Evolutionary conservation across 2,797 vertebrate species (phyloP).

Genomic region (Trachurus trachurus): DNA sequence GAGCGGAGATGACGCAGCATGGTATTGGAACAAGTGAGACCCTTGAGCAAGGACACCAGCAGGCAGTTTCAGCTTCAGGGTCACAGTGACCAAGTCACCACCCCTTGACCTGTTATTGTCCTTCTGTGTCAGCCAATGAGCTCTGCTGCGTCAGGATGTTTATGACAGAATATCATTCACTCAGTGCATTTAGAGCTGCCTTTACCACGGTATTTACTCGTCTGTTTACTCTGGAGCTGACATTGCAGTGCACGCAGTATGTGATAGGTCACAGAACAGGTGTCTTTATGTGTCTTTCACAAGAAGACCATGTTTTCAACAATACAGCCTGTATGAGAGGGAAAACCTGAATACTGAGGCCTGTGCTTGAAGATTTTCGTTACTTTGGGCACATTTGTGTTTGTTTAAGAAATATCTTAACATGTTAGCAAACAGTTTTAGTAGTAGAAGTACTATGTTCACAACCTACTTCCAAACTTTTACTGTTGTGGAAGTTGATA

Average conservation of each 20-base stretch:
- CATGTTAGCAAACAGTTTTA: neutral
- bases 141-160: slow-evolving; percentile 45
- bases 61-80: slow-evolving; percentile 28
- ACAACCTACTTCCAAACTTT: too few relatives aligned
- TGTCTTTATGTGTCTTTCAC: slow-evolving; percentile 13
- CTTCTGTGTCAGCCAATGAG: slow-evolving; percentile 23
- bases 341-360: neutral
- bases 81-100: slow-evolving; percentile 28
- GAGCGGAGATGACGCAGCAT: slow-evolving; percentile 8
- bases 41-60: slow-evolving; percentile 13
- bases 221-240: slow-evolving; percentile 47
- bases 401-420: neutral
- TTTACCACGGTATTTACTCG: slow-evolving; percentile 31
- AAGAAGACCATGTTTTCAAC: neutral
- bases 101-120: slow-evolving; percentile 39
- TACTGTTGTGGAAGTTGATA: too few relatives aligned
- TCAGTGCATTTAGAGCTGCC: slow-evolving; percentile 16
- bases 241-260: slow-evolving; percentile 50
- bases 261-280: slow-evolving; percentile 36
- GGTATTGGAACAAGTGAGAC: neutral
- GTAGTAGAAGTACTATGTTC: too few relatives aligned
- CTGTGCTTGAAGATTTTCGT: neutral
- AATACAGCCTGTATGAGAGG: neutral
- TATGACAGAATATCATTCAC: slow-evolving; percentile 14
- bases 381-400: neutral